Percentiles rank a stretch among this genome's conserved stretches.
Evolutionary conservation across 2,797 vertebrate genomes (phyloP).

Genomic region (Lithobates pipiens): DNA sequence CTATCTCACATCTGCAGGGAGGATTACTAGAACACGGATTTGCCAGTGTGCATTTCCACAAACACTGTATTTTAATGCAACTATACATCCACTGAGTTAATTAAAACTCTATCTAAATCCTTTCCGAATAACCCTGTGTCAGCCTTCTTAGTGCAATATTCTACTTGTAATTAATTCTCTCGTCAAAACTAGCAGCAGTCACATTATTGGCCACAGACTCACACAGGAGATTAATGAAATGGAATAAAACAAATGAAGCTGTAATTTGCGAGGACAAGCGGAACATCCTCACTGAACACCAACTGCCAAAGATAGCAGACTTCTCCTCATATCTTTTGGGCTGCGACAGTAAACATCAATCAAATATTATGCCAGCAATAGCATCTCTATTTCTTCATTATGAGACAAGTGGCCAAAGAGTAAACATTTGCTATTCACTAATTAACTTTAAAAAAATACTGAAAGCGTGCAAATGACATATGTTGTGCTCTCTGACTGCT

Average conservation of each 20-base stretch:
- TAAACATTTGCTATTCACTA: constrained; percentile 61
- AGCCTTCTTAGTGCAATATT: constrained; percentile 58
- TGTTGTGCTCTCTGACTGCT: neutral
- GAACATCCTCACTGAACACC: constrained; percentile 66
- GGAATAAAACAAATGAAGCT: constrained; percentile 72
- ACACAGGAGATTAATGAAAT: constrained; percentile 70
- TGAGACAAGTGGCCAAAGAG: constrained; percentile 52
- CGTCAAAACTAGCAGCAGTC: constrained; percentile 64
- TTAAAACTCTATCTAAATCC: constrained; percentile 66
- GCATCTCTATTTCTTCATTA: constrained; percentile 64
- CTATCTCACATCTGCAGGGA: constrained; percentile 54
- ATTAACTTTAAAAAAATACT: constrained; percentile 63
- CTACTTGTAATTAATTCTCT: constrained; percentile 66
- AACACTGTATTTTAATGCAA: constrained; percentile 36
- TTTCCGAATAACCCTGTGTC: constrained; percentile 59
- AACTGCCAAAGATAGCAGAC: constrained; percentile 71
- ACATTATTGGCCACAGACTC: constrained; percentile 65
- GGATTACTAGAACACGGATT: constrained; percentile 39
- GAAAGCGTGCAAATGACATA: constrained; percentile 6
- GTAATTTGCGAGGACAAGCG: constrained; percentile 68
- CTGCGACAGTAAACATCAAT: constrained; percentile 73
- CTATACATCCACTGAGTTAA: constrained; percentile 53
- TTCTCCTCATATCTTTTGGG: constrained; percentile 69
- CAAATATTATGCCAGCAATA: constrained; percentile 69
- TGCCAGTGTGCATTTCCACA: constrained; percentile 8